Base-by-base conservation (phyloP, 2,797 vertebrate genomes). In the Cottoperca gobio region DNA sequence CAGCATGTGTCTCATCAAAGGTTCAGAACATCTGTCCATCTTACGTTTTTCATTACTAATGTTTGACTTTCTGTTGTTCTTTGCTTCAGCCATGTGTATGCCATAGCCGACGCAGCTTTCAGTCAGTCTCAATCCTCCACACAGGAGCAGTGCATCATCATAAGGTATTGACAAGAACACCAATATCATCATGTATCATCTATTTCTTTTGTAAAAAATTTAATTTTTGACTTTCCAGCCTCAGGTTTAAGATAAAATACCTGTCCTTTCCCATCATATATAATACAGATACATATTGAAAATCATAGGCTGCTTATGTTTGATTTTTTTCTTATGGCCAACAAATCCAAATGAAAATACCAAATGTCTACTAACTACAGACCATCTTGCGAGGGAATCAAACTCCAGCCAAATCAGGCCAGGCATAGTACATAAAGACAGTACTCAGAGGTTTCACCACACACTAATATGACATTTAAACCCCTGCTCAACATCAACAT, bases 31-130 rank as follows among this genome's bases (percentile, higher is more conserved):
- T 14, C 35, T 50, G 11, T 19, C 16, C 3, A 9, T 5, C 50
- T 24, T 6, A 16, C 0, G 4, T 35, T 57, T 37, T 26, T 43
- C 7, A 8, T 54, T 7, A 8, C 50, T 19, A 19, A 24, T 67
- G 21, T 49, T 49, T 63, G 31, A 39, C 31, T 35, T 52, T 63
- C 24, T 82, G 16, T 62, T 45, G 26, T 58, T 71, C 49, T 82
- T 31, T 76, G 26, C 37, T 83, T 59, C 81, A 99, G 98, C 55
- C 97, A 98, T 73, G 78, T 98, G 84, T 98, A 97, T 73, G 95
- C 96, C 53, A 48, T 96, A 7, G 95, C 93, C 16, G 95, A 96
- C 67, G 85, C 86, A n/a, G 96, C 96, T 65, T 97, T 95, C 79
- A 71, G n/a, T 1, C 91, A 94, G 21, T 96, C 96, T 49, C 96